phyloP scores from a whole-genome alignment of 2,888 invertebrate genomes.

The Barypeithes pellucidus region DNA sequence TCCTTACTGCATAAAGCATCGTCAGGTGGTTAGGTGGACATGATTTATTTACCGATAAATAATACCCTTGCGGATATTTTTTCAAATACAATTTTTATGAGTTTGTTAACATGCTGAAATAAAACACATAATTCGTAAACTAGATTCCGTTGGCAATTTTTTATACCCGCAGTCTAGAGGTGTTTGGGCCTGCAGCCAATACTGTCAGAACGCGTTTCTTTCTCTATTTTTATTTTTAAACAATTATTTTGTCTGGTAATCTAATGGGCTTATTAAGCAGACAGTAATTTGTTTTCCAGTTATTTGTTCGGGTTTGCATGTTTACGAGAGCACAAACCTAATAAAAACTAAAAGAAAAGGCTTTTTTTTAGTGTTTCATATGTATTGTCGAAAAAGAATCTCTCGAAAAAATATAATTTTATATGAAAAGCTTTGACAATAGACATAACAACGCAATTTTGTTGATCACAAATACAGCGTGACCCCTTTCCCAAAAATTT shows the following conservation, averaged over 20 bases:
- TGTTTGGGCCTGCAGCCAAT: conserved; percentile 44
- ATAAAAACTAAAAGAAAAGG: too few relatives aligned
- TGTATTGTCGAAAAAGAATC: too few relatives aligned
- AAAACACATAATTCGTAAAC: conserved; percentile 4
- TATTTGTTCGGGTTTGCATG: too few relatives aligned
- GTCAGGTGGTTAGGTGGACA: too few relatives aligned
- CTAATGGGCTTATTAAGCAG: neutral
- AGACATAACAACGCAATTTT: too few relatives aligned
- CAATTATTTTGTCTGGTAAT: neutral
- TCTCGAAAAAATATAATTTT: too few relatives aligned
- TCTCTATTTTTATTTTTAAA: conserved; percentile 50
- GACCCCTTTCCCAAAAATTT: conserved; percentile 43
- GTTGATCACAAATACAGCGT: neutral
- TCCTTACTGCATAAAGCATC: too few relatives aligned
- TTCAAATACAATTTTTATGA: neutral
- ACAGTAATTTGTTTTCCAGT: too few relatives aligned
- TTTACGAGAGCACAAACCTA: too few relatives aligned
- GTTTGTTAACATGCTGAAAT: conserved; percentile 1
- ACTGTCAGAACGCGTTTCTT: conserved; percentile 38
- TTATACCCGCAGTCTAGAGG: conserved; percentile 37
- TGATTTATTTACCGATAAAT: neutral
- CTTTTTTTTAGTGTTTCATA: too few relatives aligned
- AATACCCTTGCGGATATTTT: neutral
- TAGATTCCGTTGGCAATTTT: conserved; percentile 28
- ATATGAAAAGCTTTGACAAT: too few relatives aligned